Evolutionary conservation across 30 jellyfish, hydroid and myxozoan genomes (phyloP), one percentile per base, ranked within the genome.

Genomic region (Haliclystus octoradiatus): DNA sequence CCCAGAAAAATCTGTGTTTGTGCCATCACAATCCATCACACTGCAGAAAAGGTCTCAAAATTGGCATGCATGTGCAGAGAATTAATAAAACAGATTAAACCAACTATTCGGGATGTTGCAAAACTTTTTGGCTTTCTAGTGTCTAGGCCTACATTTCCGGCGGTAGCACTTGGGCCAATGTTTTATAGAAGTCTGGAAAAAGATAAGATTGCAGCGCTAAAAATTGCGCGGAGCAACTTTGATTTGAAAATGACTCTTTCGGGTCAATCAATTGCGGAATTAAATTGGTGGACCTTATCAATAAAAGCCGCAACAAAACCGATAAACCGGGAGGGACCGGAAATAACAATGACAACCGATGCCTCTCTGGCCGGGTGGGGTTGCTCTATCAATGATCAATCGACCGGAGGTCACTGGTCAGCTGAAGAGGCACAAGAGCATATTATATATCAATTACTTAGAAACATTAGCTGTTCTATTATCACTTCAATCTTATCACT

Each of bases 291-390:
- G 93, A 28, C 40, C 3, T 13, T 32, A 13, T 47, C 63, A 24
- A 34, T 70, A 4, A 26, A 24, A n/a, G 0, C 28, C 26, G 24
- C 50, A 28, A 62, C 5, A 24, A 63, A 50, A 29, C 30, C 26
- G 1, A 53, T 79, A 34, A 27, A 28, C 31, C 60, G 46, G 30
- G 78, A 68, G 4, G 49, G 47, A 28, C 84, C 79, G 7, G 65
- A 34, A 22, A 34, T 70, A 27, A 70, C 49, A 0, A 46, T 77
- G 9, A 35, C 70, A 32, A 33, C 90, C 28, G 93, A 80, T 80
- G 93, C 93, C 33, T 80, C 93, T 3, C 19, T 22, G 2, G 14
- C 28, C 23, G 86, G 93, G 23, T 72, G 75, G 81, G 85, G 93
- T 34, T 19, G 76, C 51, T 27, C 76, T n/a, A 31, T 64, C 61